Evolutionary conservation across 2,113 vertebrate species (phyloP).

Genomic region (Macaca fascicularis): DNA sequence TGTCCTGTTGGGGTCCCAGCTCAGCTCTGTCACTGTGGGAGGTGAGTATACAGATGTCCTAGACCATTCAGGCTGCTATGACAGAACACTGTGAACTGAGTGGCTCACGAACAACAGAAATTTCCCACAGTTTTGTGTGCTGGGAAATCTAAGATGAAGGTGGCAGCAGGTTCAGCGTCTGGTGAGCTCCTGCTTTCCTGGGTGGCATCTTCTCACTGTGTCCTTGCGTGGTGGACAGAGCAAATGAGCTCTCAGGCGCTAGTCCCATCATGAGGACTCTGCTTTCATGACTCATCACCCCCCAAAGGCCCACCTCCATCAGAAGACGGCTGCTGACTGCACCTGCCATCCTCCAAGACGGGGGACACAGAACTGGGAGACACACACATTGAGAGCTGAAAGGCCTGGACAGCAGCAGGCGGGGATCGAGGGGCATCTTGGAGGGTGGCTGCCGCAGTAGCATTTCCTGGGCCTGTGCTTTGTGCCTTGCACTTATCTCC

Average conservation of each 20-base stretch:
- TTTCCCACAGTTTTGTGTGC: not conserved
- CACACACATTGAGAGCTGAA: not conserved
- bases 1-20: not conserved
- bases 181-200: not conserved
- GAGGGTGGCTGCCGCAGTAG: no score
- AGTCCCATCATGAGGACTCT: no score
- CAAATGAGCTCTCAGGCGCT: not conserved
- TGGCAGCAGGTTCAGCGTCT: not conserved
- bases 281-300: no score
- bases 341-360: no score
- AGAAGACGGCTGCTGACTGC: no score
- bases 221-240: not conserved
- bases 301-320: not conserved
- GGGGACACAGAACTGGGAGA: not conserved
- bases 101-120: not conserved
- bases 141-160: not conserved
- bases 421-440: fast-evolving
- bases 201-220: not conserved
- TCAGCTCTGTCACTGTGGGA: not conserved
- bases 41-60: not conserved
- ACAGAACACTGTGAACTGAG: not conserved
- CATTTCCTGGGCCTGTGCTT: not conserved
- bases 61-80: not conserved
- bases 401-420: not conserved
- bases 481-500: not conserved